Conservation (phyloP, 2,888 invertebrate species). For the Automeris io region DNA sequence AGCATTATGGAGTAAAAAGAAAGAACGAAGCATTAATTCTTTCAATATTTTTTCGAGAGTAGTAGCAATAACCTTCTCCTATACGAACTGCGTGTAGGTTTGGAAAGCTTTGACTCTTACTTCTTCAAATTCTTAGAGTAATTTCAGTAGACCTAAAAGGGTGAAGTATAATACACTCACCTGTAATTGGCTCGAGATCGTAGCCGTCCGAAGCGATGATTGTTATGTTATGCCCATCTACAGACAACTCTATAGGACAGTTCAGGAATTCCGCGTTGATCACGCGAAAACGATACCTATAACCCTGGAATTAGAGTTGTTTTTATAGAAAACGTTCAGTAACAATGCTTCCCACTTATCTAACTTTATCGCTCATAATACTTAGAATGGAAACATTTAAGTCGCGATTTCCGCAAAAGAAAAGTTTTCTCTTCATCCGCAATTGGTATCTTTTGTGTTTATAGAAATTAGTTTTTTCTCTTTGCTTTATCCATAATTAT, state of each 20-base stretch:
- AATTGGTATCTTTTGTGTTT: slow-evolving; percentile 6
- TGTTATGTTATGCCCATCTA: slow-evolving; percentile 88
- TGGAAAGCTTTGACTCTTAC: too few species aligned
- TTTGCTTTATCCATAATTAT: too few species aligned
- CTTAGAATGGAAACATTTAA: slow-evolving; percentile 11
- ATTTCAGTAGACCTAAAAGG: too few species aligned
- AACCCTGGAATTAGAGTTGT: slow-evolving; percentile 71
- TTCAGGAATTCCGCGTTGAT: slow-evolving; percentile 93
- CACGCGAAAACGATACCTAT: slow-evolving; percentile 86
- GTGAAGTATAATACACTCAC: slow-evolving; percentile 74
- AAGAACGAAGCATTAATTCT: too few species aligned
- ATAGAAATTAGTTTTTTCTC: not conserved
- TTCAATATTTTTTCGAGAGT: too few species aligned
- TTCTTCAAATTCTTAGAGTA: too few species aligned
- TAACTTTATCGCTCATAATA: slow-evolving; percentile 8
- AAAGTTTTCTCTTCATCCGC: slow-evolving; percentile 6
- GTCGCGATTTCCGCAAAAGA: slow-evolving; percentile 5
- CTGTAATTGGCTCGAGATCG: slow-evolving; percentile 84
- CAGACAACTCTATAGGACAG: slow-evolving; percentile 89
- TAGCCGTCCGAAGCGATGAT: slow-evolving; percentile 88
- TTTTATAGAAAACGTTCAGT: slow-evolving; percentile 8
- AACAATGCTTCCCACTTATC: slow-evolving; percentile 6
- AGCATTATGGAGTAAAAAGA: too few species aligned
- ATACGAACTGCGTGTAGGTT: too few species aligned
- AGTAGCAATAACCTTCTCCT: too few species aligned